phyloP scores from a whole-genome alignment of 2,797 vertebrate genomes.

The Tiaroga cobitis region DNA sequence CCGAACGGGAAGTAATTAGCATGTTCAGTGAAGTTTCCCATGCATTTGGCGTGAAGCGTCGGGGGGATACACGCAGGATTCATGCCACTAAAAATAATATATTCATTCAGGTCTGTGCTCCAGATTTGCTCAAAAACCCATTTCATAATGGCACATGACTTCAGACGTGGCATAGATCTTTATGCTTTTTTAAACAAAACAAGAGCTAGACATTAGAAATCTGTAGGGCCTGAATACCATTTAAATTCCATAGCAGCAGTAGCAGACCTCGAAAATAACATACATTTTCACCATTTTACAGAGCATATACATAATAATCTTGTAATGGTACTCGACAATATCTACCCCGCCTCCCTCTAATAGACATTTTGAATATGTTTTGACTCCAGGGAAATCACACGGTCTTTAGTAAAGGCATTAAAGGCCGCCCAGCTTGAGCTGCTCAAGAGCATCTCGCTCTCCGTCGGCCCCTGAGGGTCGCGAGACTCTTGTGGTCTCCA shows the following conservation, averaged over 20 bases:
- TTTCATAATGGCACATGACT: conserved; percentile 8
- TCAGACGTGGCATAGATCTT: background rate
- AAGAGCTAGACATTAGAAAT: conserved; percentile 20
- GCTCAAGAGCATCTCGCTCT: conserved; percentile 30
- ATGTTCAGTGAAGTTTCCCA: conserved; percentile 55
- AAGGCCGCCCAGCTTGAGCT: conserved; percentile 32
- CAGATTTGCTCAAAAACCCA: conserved; percentile 26
- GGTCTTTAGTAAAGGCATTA: conserved; percentile 44
- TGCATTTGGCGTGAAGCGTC: conserved; percentile 48
- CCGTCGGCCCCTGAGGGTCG: conserved; percentile 28
- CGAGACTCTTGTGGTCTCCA: conserved; percentile 33
- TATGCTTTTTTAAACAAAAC: conserved; percentile 20
- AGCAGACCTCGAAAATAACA: conserved; percentile 31
- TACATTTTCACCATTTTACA: conserved; percentile 29
- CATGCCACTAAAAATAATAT: conserved; percentile 42
- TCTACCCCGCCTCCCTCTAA: conserved; percentile 15
- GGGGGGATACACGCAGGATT: conserved; percentile 33
- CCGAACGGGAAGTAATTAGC: conserved; percentile 50
- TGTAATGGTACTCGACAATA: conserved; percentile 39
- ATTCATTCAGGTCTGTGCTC: conserved; percentile 36
- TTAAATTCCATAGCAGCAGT: conserved; percentile 10
- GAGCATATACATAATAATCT: conserved; percentile 40
- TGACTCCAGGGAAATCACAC: conserved; percentile 49
- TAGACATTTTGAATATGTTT: conserved; percentile 51
- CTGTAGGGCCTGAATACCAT: background rate